A percentile compares a stretch with the other conserved stretches of the same genome.
phyloP scores from a whole-genome alignment of 2,113 vertebrate genomes.

The Argyrosomus japonicus region DNA sequence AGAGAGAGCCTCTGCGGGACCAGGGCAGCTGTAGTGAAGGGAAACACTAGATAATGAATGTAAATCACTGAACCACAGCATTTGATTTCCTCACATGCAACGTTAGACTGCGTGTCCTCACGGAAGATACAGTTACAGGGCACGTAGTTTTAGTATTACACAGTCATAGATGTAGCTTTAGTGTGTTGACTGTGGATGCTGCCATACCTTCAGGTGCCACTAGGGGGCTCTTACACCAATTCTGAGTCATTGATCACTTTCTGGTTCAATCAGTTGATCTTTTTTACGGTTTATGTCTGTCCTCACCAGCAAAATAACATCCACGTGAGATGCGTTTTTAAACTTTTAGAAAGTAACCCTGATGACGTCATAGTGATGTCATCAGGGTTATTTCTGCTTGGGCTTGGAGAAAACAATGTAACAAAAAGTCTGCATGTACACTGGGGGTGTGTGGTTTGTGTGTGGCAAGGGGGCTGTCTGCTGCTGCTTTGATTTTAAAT shows the following conservation, averaged over 20 bases:
- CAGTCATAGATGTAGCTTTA: background rate
- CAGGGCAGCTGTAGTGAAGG: constrained; percentile 6
- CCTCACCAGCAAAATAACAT: constrained; percentile 3
- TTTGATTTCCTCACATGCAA: background rate
- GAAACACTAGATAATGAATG: constrained; percentile 30
- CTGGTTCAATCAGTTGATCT: background rate
- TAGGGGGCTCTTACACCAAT: background rate
- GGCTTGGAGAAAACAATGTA: background rate
- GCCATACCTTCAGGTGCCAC: constrained; percentile 14
- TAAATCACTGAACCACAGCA: background rate
- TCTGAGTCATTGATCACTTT: background rate
- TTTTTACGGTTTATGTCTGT: background rate
- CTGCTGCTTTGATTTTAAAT: background rate
- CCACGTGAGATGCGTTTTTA: background rate
- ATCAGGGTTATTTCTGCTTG: background rate
- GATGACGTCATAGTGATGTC: background rate
- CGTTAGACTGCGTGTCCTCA: background rate
- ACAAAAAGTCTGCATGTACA: background rate
- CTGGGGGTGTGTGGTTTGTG: too few species aligned
- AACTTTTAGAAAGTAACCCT: background rate
- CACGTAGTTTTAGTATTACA: background rate
- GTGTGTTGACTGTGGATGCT: background rate
- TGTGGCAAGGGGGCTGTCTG: too few species aligned
- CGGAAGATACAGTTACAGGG: background rate
- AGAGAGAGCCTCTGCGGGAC: background rate